Percentiles rank a stretch among this genome's conserved stretches.
Evolutionary conservation across 2,797 vertebrate species (phyloP).

Genomic region (Crossoptilon crossoptilon): DNA sequence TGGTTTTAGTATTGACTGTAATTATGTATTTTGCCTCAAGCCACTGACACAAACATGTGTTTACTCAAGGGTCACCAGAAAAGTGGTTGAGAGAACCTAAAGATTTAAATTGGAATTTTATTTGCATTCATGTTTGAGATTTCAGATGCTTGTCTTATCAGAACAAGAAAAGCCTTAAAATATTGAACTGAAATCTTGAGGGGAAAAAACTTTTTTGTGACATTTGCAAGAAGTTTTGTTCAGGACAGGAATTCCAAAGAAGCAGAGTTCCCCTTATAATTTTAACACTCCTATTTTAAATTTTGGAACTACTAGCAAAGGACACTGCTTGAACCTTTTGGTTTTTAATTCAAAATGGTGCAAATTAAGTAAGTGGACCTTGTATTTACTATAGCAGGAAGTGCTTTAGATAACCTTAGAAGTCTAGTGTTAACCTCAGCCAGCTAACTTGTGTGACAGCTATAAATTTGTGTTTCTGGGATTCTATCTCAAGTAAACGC

Average conservation of each 20-base stretch:
- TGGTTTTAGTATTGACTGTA: slow-evolving; percentile 32
- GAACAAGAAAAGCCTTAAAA: background rate
- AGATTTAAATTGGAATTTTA: background rate
- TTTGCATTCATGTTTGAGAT: background rate
- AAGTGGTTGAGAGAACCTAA: slow-evolving; percentile 23
- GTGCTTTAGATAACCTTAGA: background rate
- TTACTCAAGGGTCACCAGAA: slow-evolving; percentile 22
- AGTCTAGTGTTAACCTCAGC: background rate
- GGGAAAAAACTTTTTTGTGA: background rate
- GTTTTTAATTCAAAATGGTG: background rate
- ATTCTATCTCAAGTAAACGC: slow-evolving; percentile 6
- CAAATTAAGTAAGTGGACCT: background rate
- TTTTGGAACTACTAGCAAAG: background rate
- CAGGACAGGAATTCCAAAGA: background rate
- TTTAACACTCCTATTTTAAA: background rate
- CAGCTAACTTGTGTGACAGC: background rate
- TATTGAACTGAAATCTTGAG: background rate
- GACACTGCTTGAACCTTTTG: background rate
- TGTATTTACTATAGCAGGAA: background rate
- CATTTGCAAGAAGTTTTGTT: background rate
- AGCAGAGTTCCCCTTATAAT: background rate
- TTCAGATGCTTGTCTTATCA: background rate
- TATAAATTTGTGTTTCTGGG: slow-evolving; percentile 3
- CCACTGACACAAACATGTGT: slow-evolving; percentile 10
- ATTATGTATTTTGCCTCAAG: slow-evolving; percentile 21